phyloP scores from a whole-genome alignment of 2,888 invertebrate species.

The Physocephala rufipes region DNA sequence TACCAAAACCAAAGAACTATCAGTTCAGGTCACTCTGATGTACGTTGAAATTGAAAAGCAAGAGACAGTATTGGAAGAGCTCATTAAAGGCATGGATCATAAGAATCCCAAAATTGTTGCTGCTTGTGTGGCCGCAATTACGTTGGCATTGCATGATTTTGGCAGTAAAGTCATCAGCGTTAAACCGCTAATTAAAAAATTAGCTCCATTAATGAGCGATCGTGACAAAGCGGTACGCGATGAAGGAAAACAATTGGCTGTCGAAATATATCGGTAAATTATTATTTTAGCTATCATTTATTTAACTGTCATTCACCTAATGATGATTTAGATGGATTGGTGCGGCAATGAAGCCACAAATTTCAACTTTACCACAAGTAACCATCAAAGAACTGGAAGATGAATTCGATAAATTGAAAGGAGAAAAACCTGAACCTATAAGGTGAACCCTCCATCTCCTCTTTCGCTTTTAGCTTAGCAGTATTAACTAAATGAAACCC shows the following conservation, averaged over 20 bases:
- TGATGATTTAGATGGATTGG: constrained; percentile 79
- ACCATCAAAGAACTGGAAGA: constrained; percentile 88
- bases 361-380: constrained; percentile 86
- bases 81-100: constrained; percentile 91
- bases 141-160: constrained; percentile 85
- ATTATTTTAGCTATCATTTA: not conserved
- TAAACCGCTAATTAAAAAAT: constrained; percentile 89
- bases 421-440: constrained; percentile 62
- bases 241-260: constrained; percentile 88
- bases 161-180: constrained; percentile 90
- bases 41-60: constrained; percentile 96
- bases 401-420: constrained; percentile 80
- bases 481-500: constrained; percentile 18
- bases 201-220: constrained; percentile 85
- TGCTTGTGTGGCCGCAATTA: constrained; percentile 80
- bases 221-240: constrained; percentile 92
- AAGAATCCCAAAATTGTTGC: constrained; percentile 96
- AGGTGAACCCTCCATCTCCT: constrained; percentile 48
- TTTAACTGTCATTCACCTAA: not conserved
- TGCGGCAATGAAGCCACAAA: constrained; percentile 82
- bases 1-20: constrained; percentile 90
- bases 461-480: not conserved
- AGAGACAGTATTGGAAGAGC: constrained; percentile 87
- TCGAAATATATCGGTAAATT: constrained; percentile 85
- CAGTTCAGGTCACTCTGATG: constrained; percentile 89